Conservation (phyloP, 2,888 invertebrate species). For the Eucera pruinosa region DNA sequence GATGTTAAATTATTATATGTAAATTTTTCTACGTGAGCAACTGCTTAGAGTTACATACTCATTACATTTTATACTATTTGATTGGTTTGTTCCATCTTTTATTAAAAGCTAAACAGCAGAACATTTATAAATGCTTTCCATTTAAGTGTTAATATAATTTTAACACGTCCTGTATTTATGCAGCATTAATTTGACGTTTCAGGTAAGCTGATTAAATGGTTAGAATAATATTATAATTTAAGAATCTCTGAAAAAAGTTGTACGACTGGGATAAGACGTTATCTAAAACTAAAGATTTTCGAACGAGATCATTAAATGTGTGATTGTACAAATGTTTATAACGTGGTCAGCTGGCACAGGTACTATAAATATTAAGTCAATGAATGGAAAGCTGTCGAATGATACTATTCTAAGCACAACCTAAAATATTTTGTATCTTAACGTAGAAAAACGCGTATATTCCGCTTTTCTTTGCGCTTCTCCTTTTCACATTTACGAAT, state of each 20-base stretch:
- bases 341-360: conserved; percentile 16
- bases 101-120: too few species aligned
- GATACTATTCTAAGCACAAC: background rate
- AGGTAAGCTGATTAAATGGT: too few species aligned
- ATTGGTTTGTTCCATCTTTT: too few species aligned
- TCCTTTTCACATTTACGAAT: conserved; percentile 6
- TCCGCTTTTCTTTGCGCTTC: background rate
- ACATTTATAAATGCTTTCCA: too few species aligned
- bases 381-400: background rate
- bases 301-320: conserved; percentile 10
- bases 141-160: too few species aligned
- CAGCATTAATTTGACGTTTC: too few species aligned
- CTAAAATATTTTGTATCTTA: background rate
- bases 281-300: background rate
- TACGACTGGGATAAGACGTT: conserved; percentile 7
- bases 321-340: conserved; percentile 19
- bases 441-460: background rate
- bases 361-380: conserved; percentile 10
- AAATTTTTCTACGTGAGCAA: too few species aligned
- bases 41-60: too few species aligned
- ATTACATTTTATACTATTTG: too few species aligned
- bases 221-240: too few species aligned
- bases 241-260: background rate
- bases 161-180: too few species aligned
- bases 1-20: too few species aligned